These are phyloP conservation scores for Pseudochirops cupreus DNA, from an alignment of 2,797 vertebrate genomes.

Conservation along the genomic window DNA sequence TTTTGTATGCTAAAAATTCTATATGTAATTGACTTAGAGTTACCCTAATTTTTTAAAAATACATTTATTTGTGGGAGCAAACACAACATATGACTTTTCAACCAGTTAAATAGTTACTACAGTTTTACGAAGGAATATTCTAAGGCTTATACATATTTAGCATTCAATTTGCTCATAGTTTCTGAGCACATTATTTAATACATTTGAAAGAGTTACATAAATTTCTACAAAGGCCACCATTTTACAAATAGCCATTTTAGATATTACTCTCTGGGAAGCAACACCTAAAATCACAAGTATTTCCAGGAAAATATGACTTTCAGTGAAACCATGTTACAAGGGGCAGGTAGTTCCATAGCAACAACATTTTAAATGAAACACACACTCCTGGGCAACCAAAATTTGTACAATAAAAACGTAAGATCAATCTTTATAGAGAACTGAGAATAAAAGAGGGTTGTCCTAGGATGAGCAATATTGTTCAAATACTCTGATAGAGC, in stretches of 20 bases:
- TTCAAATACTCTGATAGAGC: background rate
- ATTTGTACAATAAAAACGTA: background rate
- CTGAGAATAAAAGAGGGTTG: background rate
- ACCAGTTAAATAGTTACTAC: constrained; percentile 48
- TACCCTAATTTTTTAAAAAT: constrained; percentile 54
- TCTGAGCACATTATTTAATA: constrained; percentile 35
- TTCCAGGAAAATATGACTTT: background rate
- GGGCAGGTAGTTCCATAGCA: background rate
- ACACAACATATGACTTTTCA: constrained; percentile 41
- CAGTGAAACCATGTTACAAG: background rate
- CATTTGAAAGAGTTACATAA: constrained; percentile 7
- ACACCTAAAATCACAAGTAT: background rate
- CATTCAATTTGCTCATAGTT: constrained; percentile 48
- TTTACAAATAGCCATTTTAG: background rate
- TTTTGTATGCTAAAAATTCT: constrained; percentile 37
- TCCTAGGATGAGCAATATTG: background rate
- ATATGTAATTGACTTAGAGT: background rate
- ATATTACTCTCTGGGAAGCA: background rate
- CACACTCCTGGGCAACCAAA: background rate
- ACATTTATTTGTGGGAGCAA: constrained; percentile 48
- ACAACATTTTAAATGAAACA: background rate
- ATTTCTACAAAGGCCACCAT: constrained; percentile 43
- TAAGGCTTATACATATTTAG: constrained; percentile 40
- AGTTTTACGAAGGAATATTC: constrained; percentile 27
- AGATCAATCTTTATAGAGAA: background rate